These are phyloP conservation scores for Dryomyza anilis DNA, from an alignment of 2,888 invertebrate genomes.

Conservation along the genomic window DNA sequence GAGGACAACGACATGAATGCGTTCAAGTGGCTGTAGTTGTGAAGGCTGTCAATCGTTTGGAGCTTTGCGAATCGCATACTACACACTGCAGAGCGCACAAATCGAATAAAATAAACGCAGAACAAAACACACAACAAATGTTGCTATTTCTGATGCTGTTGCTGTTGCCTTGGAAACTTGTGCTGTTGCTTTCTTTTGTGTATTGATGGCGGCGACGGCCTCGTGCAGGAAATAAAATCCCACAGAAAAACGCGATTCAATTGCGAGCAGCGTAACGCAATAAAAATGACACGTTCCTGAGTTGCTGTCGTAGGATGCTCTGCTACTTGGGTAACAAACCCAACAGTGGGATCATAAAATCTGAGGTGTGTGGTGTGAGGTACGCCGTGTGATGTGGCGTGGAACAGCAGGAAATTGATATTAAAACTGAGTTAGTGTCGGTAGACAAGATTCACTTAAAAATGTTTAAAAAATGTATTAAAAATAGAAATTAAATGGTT, in stretches of 20 bases:
- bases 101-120: too few relatives aligned
- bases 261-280: constrained; percentile 3
- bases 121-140: too few relatives aligned
- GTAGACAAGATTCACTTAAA: too few relatives aligned
- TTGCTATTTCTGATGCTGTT: too few relatives aligned
- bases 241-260: not conserved
- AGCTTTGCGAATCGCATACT: too few relatives aligned
- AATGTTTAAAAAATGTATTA: too few relatives aligned
- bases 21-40: too few relatives aligned
- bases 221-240: constrained; percentile 3
- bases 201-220: not conserved
- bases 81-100: too few relatives aligned
- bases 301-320: not conserved
- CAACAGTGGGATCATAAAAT: not conserved
- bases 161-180: not conserved
- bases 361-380: not conserved
- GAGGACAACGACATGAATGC: too few relatives aligned
- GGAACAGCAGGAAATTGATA: not conserved
- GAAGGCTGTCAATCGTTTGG: too few relatives aligned
- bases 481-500: too few relatives aligned
- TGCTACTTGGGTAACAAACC: not conserved
- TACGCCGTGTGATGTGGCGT: not conserved
- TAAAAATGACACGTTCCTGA: not conserved
- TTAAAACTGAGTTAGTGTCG: too few relatives aligned
- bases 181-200: not conserved